Base-by-base conservation (phyloP, 2,888 invertebrate species). In the Tiphia femorata region DNA sequence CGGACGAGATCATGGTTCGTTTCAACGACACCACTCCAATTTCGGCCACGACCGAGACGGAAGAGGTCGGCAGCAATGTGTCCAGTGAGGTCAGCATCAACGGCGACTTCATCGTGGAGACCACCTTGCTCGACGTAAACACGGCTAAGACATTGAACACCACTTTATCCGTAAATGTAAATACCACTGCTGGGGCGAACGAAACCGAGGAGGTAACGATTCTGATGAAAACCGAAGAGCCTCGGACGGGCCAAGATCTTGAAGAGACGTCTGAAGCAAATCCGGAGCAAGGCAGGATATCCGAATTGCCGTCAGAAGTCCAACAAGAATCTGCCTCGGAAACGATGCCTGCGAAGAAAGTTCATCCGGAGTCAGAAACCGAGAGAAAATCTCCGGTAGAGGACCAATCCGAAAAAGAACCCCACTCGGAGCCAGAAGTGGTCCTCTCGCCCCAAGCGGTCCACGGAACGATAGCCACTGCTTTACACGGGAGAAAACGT, bases 81-180 rank as follows among this genome's bases (percentile, higher is more conserved):
- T 78, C 77, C 7, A 77, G 77, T 56, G 68, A 76, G 35, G 76
- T 76, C 41, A 76, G 69, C 48, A 73, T 80, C 21, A 73, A 74
- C 23, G 70, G 67, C 8, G 79, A 78, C 50, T 71, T 78, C 27
- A 70, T 80, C 5, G 40, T 76, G 21, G 78, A 79, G 44, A 77
- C 78, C 3, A 79, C 79, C 6, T 55, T 77, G n/a, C 44, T 77
- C 17, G 73, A 76, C 50, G 61, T 77, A 1, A 75, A 75, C 57
- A 67, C 68, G 0, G 67, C 51, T 8, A 64, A 62, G 12, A 19
- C 48, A n/a, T 48, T 48, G 6, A 76, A 72, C 43, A 37, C 20
- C 7, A 58, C 67, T 3, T 42, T 21, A 10, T 27, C 35, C 6
- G n/a, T n/a, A n/a, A 21, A 47, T 5, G 27, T 4, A 8, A 54